phyloP scores from a whole-genome alignment of 2,113 vertebrate species.

The Rattus norvegicus region DNA sequence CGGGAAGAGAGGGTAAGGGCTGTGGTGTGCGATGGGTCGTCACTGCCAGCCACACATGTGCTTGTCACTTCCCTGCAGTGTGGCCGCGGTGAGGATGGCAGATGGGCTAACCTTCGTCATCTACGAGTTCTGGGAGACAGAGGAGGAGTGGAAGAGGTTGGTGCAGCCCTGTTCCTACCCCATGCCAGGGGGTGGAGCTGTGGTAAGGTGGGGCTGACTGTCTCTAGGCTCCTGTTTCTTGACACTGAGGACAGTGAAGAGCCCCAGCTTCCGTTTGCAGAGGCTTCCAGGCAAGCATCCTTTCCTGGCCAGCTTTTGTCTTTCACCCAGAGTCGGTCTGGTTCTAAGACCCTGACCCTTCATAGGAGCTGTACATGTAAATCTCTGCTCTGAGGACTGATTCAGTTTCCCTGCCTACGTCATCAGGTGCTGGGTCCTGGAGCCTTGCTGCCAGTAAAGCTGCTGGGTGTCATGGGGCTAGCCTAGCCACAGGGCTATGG shows the following conservation, averaged over 20 bases:
- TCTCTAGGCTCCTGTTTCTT: background rate
- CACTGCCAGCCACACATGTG: rapidly evolving
- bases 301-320: background rate
- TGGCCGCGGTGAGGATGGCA: constrained; percentile 91
- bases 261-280: background rate
- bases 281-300: background rate
- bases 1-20: background rate
- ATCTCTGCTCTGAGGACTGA: background rate
- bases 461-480: background rate
- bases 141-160: constrained; percentile 96
- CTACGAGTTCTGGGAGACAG: constrained; percentile 97
- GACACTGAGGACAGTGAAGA: background rate
- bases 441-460: rapidly evolving
- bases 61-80: constrained; percentile 77
- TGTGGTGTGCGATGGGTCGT: rapidly evolving
- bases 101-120: constrained; percentile 94
- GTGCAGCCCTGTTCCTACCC: background rate
- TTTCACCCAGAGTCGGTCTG: background rate
- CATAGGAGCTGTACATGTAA: background rate
- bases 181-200: rapidly evolving
- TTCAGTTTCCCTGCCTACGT: background rate
- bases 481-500: background rate
- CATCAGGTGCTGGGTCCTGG: rapidly evolving
- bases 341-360: background rate
- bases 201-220: background rate